Conservation (phyloP, 2,797 vertebrate species). For the Acanthis flammea region DNA sequence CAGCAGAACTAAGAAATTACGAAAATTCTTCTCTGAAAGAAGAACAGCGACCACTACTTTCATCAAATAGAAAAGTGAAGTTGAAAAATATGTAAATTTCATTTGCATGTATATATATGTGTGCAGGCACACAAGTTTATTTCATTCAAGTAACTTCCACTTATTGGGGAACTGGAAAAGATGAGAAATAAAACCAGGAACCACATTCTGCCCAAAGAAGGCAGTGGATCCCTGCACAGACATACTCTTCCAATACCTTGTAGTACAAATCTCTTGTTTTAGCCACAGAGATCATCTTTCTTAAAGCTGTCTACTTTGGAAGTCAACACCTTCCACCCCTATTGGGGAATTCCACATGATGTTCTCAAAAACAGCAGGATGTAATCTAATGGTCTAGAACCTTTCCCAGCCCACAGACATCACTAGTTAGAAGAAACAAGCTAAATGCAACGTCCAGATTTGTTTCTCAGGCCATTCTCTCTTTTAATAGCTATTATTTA, state of each 20-base stretch:
- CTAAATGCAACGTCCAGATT: background rate
- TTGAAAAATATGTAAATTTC: background rate
- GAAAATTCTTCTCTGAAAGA: background rate
- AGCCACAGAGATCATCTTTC: background rate
- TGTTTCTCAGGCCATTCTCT: background rate
- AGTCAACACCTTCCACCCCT: background rate
- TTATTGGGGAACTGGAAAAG: background rate
- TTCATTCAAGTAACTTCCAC: background rate
- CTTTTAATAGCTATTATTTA: background rate
- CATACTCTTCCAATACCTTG: background rate
- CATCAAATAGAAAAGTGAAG: background rate
- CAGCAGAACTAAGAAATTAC: background rate
- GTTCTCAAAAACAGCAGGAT: background rate
- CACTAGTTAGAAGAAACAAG: background rate
- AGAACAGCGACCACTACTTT: background rate
- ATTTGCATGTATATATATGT: accelerated
- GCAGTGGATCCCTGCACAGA: background rate
- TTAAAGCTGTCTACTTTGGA: background rate
- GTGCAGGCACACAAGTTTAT: background rate
- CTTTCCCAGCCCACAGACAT: background rate
- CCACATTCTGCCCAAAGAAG: background rate
- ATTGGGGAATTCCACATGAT: background rate
- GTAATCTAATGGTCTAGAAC: background rate
- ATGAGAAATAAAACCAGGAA: background rate
- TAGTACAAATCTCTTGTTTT: background rate